phyloP scores from a whole-genome alignment of 2,113 vertebrate genomes.

The Illadopsis cleaveri region DNA sequence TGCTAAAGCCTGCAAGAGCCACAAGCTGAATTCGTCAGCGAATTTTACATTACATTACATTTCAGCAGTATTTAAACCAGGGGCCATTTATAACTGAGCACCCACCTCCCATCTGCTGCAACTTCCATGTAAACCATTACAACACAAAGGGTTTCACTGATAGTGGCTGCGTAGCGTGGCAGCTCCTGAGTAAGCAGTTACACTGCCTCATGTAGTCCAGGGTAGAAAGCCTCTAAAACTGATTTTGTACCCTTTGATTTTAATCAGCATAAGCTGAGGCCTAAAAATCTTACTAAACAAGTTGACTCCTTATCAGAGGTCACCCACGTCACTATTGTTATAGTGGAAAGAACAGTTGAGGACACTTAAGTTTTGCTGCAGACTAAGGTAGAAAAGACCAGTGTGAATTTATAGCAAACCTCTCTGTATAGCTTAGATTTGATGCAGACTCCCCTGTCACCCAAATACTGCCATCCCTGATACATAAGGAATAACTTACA shows the following conservation, averaged over 20 bases:
- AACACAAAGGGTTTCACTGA: not conserved
- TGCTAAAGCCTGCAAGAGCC: not conserved
- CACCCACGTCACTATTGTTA: not conserved
- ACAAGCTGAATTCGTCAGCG: not conserved
- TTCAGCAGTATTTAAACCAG: not conserved
- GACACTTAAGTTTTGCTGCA: not conserved
- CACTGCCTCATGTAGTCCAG: not conserved
- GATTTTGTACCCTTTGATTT: not conserved
- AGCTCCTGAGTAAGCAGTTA: not conserved
- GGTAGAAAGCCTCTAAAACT: not conserved
- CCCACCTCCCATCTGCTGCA: not conserved
- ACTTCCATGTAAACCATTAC: not conserved
- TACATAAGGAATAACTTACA: not conserved
- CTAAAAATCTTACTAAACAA: not conserved
- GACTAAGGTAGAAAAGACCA: not conserved
- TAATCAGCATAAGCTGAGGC: not conserved
- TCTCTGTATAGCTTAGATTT: not conserved
- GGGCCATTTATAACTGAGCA: not conserved
- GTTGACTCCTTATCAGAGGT: not conserved
- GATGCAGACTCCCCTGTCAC: not conserved
- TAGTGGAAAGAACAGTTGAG: not conserved
- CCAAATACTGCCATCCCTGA: not conserved
- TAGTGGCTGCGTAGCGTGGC: not conserved
- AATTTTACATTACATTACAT: not conserved
- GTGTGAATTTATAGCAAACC: not conserved